A percentile compares a stretch with the other conserved stretches of the same genome.
These are phyloP conservation scores for Amblyjoppa proteus DNA, from an alignment of 2,888 invertebrate species.

Conservation along the genomic window DNA sequence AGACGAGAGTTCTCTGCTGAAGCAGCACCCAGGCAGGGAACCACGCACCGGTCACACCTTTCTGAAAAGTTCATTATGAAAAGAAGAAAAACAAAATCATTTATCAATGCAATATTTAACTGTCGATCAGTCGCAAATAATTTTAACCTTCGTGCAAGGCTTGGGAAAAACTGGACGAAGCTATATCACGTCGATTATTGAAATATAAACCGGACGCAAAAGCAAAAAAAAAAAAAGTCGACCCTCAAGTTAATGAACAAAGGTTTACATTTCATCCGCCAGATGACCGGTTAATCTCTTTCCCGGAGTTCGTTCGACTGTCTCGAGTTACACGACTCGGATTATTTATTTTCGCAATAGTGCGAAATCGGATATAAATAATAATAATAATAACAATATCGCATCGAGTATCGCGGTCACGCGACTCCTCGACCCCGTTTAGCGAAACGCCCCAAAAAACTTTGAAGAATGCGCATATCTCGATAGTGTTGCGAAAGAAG, in stretches of 20 bases:
- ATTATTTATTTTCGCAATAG: constrained; percentile 40
- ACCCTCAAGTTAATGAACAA: background rate
- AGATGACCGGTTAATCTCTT: background rate
- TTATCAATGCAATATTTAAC: background rate
- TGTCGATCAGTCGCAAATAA: background rate
- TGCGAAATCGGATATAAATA: constrained; percentile 39
- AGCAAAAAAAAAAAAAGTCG: background rate
- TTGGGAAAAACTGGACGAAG: no score
- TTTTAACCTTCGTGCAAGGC: background rate
- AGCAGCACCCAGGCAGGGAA: constrained; percentile 93
- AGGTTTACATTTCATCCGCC: background rate
- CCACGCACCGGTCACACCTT: constrained; percentile 91
- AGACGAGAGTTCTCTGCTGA: constrained; percentile 88
- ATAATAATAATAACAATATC: constrained; percentile 20
- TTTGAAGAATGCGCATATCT: background rate
- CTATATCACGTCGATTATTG: no score
- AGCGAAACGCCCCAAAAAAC: background rate
- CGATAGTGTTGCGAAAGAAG: constrained; percentile 50
- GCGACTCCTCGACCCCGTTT: constrained; percentile 52
- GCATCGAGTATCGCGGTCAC: constrained; percentile 1
- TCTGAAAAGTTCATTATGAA: constrained; percentile 84
- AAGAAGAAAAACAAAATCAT: background rate
- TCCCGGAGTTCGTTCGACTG: background rate
- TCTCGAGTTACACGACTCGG: constrained; percentile 30
- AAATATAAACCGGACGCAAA: background rate